Evolutionary conservation across 2,888 invertebrate genomes (phyloP).

Genomic region (Metalampra italica): DNA sequence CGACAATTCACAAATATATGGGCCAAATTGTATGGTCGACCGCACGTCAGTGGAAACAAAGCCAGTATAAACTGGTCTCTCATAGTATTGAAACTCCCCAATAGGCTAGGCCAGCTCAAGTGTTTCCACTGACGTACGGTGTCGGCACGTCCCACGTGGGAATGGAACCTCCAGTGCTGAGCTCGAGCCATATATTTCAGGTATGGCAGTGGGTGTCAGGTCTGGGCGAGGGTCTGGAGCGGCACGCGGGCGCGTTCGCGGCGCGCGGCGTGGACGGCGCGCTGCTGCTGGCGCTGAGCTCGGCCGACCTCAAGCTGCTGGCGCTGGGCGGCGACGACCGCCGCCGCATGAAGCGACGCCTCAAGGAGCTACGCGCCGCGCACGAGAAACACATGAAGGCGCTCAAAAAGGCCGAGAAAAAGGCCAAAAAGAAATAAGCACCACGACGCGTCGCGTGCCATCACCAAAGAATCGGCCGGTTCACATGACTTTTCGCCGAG

Average conservation of each 20-base stretch:
- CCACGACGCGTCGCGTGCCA: slow-evolving; percentile 13
- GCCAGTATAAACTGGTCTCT: too few relatives aligned
- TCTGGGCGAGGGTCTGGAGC: slow-evolving; percentile 91
- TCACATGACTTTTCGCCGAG: slow-evolving; percentile 26
- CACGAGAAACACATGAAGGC: slow-evolving; percentile 93
- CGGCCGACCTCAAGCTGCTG: slow-evolving; percentile 93
- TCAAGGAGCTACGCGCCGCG: slow-evolving; percentile 89
- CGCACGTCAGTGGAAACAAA: too few relatives aligned
- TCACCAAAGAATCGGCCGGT: slow-evolving; percentile 44
- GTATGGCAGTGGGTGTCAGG: slow-evolving; percentile 94
- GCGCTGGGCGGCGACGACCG: slow-evolving; percentile 90
- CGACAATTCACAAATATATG: too few relatives aligned
- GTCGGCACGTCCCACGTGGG: too few relatives aligned
- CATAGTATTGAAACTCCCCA: too few relatives aligned
- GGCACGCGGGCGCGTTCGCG: slow-evolving; percentile 91
- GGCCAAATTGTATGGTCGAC: too few relatives aligned
- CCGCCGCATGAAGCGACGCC: slow-evolving; percentile 87
- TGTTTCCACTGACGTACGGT: too few relatives aligned
- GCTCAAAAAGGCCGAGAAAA: slow-evolving; percentile 91
- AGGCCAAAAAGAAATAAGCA: slow-evolving; percentile 83
- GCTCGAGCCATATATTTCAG: slow-evolving; percentile 52
- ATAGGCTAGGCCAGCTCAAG: too few relatives aligned
- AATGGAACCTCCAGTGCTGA: too few relatives aligned
- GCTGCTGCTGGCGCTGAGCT: slow-evolving; percentile 91
- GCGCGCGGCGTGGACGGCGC: slow-evolving; percentile 94